Conservation (phyloP, 2,888 invertebrate species). For the Cosmia pyralina region DNA sequence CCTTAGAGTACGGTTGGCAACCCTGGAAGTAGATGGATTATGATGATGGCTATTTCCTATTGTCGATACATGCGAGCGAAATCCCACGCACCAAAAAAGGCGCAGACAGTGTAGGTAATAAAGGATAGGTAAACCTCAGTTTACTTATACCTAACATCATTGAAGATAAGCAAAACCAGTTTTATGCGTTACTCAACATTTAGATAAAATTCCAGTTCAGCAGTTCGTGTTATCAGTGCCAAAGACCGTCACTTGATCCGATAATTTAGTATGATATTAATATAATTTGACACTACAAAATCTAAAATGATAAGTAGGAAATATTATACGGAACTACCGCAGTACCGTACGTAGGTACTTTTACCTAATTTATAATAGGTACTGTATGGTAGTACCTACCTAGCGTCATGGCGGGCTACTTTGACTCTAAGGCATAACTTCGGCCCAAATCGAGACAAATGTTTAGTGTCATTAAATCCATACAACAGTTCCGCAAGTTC, state of each 20-base stretch:
- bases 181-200: conserved; percentile 11
- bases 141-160: neutral
- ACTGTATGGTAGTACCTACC: neutral
- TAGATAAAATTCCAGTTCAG: conserved; percentile 19
- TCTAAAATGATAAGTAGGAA: neutral
- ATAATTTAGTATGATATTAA: conserved; percentile 4
- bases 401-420: no score
- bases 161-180: neutral
- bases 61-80: no score
- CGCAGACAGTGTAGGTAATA: no score
- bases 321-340: neutral
- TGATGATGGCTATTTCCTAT: no score
- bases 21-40: no score
- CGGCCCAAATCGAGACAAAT: no score
- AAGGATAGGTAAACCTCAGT: no score
- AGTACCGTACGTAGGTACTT: neutral
- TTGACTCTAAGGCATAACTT: no score
- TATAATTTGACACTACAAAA: conserved; percentile 11
- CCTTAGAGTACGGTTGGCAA: no score
- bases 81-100: no score
- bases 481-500: no score
- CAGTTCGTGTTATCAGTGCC: conserved; percentile 11
- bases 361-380: neutral
- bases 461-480: no score
- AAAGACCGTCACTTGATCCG: conserved; percentile 6